These are phyloP conservation scores for Cephus sareptanus DNA, from an alignment of 2,888 invertebrate genomes.

Conservation along the genomic window DNA sequence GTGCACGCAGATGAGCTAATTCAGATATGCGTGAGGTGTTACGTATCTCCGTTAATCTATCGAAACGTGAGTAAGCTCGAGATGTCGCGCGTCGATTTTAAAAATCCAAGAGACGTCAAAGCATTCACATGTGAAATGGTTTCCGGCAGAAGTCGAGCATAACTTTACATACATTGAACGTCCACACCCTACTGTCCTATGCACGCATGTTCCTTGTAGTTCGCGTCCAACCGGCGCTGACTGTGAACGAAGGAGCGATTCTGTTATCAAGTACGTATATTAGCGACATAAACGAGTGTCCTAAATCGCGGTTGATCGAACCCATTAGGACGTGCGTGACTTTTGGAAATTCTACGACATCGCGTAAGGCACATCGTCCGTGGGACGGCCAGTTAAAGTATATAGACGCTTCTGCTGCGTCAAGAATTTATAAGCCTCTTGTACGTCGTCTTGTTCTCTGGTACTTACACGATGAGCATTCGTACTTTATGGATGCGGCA, in stretches of 20 bases:
- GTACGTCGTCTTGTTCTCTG: neutral
- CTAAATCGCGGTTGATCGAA: neutral
- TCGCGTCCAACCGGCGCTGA: neutral
- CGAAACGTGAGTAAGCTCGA: neutral
- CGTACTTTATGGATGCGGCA: neutral
- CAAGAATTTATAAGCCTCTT: neutral
- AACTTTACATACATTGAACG: neutral
- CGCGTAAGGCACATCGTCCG: neutral
- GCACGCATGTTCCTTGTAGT: neutral
- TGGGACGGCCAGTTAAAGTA: neutral
- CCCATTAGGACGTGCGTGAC: neutral
- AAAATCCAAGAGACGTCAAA: neutral
- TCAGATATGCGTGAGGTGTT: neutral
- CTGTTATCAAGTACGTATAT: neutral
- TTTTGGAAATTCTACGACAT: neutral
- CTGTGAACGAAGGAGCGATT: neutral
- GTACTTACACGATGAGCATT: neutral
- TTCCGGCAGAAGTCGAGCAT: neutral
- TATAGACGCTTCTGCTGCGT: neutral
- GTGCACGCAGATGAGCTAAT: neutral
- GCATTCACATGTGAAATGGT: neutral
- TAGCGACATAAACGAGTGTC: neutral
- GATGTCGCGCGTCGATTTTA: neutral
- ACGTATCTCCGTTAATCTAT: neutral
- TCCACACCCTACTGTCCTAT: neutral